Conservation (phyloP, 2,797 vertebrate species). For the Petrocephalus schoutedeni region DNA sequence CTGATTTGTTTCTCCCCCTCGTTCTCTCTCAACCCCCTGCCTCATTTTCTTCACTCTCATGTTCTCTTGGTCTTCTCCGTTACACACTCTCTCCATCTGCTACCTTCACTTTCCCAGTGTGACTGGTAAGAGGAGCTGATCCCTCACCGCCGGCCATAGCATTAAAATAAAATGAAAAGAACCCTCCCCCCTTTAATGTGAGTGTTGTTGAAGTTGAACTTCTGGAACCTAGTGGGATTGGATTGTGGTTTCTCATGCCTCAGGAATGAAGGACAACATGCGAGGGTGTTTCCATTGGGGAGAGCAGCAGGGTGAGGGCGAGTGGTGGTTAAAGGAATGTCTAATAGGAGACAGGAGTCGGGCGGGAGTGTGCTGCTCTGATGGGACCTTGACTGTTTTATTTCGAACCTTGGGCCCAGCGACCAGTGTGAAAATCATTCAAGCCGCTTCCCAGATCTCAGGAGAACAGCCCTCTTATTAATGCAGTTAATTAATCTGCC, state of each 20-base stretch:
- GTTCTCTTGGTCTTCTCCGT: not conserved
- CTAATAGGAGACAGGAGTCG: not conserved
- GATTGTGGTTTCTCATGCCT: constrained; percentile 13
- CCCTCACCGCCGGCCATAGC: not conserved
- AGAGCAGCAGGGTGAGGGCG: not conserved
- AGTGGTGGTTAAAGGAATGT: not conserved
- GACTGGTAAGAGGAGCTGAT: constrained; percentile 23
- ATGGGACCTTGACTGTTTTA: not conserved
- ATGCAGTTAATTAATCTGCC: constrained; percentile 36
- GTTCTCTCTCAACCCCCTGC: constrained; percentile 28
- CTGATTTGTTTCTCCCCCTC: constrained; percentile 44
- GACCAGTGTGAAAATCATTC: not conserved
- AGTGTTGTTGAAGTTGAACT: not conserved
- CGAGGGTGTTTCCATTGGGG: not conserved
- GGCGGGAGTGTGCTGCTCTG: not conserved
- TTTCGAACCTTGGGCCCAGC: not conserved
- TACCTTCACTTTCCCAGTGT: constrained; percentile 13
- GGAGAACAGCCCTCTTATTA: constrained; percentile 31
- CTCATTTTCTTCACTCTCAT: not conserved
- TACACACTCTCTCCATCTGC: not conserved
- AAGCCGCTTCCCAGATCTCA: not conserved
- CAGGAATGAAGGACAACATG: constrained; percentile 12
- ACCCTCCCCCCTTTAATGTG: not conserved
- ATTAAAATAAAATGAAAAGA: not conserved
- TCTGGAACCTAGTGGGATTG: constrained; percentile 16